Percentiles rank a stretch among this genome's conserved stretches.
These are phyloP conservation scores for Mastigias papua DNA, from an alignment of 30 jellyfish, hydroid and myxozoan genomes.

Conservation along the genomic window DNA sequence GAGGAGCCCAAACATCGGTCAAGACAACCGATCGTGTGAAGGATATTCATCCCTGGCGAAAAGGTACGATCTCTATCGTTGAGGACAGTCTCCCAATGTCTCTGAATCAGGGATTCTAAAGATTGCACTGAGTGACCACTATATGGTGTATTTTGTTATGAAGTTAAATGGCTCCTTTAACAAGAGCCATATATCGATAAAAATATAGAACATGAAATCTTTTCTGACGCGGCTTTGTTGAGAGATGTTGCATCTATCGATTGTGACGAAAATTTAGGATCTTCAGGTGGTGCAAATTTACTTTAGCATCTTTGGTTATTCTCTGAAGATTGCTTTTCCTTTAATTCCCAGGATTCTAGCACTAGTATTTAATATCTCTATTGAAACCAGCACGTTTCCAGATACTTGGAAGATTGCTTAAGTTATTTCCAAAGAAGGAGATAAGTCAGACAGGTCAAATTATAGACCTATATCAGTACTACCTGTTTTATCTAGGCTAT, in stretches of 20 bases:
- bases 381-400: background rate
- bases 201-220: no score
- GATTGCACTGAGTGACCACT: no score
- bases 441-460: background rate
- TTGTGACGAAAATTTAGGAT: no score
- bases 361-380: background rate
- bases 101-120: no score
- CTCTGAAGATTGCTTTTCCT: background rate
- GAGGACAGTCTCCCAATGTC: background rate
- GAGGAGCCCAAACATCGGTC: background rate
- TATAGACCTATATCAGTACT: background rate
- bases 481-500: background rate
- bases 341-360: background rate
- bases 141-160: no score
- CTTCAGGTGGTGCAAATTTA: no score
- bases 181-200: no score
- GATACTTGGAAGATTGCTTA: background rate
- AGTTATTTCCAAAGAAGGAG: background rate
- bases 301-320: background rate
- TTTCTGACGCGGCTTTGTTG: no score
- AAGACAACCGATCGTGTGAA: background rate
- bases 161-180: no score
- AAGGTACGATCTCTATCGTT: background rate
- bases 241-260: no score
- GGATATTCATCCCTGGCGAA: background rate